phyloP scores from a whole-genome alignment of 2,113 vertebrate species.

The Neolamprologus kungweensis region DNA sequence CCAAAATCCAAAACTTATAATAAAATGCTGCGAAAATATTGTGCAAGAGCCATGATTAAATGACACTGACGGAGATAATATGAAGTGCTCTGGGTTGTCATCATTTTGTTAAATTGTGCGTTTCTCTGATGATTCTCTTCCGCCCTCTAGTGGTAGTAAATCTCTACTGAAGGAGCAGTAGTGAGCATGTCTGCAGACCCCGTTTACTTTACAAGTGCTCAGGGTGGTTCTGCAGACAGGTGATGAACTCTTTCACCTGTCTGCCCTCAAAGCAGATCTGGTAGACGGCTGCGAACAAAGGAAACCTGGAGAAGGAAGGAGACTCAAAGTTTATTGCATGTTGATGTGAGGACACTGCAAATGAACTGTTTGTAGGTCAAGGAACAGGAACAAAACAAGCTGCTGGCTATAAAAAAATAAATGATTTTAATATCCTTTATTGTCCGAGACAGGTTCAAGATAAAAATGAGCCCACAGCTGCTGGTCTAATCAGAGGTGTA shows the following conservation, averaged over 20 bases:
- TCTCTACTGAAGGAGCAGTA: neutral
- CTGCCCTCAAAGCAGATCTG: slow-evolving; percentile 81
- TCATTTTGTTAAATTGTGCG: neutral
- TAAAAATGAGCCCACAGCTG: neutral
- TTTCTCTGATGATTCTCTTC: neutral
- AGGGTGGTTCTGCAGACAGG: slow-evolving; percentile 82
- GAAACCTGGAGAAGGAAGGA: slow-evolving; percentile 66
- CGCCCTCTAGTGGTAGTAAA: slow-evolving; percentile 9
- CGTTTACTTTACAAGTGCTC: slow-evolving; percentile 67
- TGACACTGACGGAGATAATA: neutral
- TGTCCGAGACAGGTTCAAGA: neutral
- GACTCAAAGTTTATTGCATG: neutral
- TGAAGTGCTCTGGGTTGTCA: neutral
- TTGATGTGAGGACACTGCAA: neutral
- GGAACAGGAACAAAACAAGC: neutral
- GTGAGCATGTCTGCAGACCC: neutral
- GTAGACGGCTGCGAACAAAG: slow-evolving; percentile 77
- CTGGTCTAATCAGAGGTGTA: neutral
- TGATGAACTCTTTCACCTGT: slow-evolving; percentile 75
- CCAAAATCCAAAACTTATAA: neutral
- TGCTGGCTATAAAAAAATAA: neutral
- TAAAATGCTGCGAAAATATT: neutral
- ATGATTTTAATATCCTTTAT: neutral
- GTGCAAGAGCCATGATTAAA: neutral
- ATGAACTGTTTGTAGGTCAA: neutral